Conservation (phyloP, 2,888 invertebrate species). For the Sclerodermus sp. region DNA sequence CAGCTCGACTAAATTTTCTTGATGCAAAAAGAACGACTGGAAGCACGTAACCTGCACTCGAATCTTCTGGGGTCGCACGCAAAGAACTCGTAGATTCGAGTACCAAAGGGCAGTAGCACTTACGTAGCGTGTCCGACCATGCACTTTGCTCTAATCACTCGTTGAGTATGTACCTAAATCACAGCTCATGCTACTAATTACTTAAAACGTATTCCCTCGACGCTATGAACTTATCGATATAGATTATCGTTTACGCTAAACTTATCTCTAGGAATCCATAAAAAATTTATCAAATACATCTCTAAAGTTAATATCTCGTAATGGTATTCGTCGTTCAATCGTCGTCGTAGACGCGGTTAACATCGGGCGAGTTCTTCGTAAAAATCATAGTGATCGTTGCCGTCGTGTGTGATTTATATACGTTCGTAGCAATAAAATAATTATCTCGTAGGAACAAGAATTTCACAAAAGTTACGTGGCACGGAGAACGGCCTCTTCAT, state of each 20-base stretch:
- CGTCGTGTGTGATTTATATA: too few relatives aligned
- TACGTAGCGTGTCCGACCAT: background rate
- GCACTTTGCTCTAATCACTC: slow-evolving; percentile 37
- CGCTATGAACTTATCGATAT: slow-evolving; percentile 26
- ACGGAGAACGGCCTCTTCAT: too few relatives aligned
- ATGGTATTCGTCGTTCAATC: slow-evolving; percentile 17
- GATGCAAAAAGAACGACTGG: too few relatives aligned
- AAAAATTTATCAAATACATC: background rate
- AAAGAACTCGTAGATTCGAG: background rate
- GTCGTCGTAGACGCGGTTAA: background rate
- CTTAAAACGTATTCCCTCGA: slow-evolving; percentile 40
- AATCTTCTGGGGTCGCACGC: too few relatives aligned
- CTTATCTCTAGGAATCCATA: slow-evolving; percentile 6
- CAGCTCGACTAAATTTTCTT: too few relatives aligned
- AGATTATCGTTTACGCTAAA: slow-evolving; percentile 24
- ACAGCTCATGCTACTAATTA: slow-evolving; percentile 58
- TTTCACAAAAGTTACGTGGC: too few relatives aligned
- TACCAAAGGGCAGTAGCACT: slow-evolving; percentile 1
- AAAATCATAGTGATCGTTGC: too few relatives aligned
- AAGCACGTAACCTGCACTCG: too few relatives aligned
- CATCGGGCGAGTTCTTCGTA: too few relatives aligned
- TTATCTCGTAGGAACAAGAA: too few relatives aligned
- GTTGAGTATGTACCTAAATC: slow-evolving; percentile 57
- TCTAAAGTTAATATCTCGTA: slow-evolving; percentile 23
- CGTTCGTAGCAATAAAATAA: too few relatives aligned